These are phyloP conservation scores for Maccullochella peelii DNA, from an alignment of 2,113 vertebrate genomes.

Conservation along the genomic window DNA sequence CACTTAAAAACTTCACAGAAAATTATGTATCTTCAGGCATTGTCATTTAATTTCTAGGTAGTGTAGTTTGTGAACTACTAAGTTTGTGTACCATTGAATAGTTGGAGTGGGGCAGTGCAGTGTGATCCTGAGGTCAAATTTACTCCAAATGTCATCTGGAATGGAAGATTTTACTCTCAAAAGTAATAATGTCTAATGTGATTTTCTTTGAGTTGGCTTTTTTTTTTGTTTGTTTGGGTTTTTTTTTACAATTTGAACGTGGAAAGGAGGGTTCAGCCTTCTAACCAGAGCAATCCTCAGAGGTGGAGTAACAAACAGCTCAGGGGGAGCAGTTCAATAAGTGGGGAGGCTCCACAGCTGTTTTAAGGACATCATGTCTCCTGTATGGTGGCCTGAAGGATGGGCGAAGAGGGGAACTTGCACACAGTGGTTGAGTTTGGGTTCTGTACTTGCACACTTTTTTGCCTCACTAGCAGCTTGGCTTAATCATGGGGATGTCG, in stretches of 20 bases:
- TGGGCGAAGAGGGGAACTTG: neutral
- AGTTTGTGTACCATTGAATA: too few species aligned
- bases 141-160: neutral
- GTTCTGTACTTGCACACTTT: neutral
- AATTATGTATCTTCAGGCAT: too few species aligned
- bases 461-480: constrained; percentile 1
- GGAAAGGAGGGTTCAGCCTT: neutral
- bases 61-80: too few species aligned
- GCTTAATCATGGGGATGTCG: neutral
- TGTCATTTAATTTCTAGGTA: too few species aligned
- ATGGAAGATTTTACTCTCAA: neutral
- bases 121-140: constrained; percentile 6
- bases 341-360: constrained; percentile 24
- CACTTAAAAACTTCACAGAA: too few species aligned
- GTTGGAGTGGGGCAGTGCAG: neutral
- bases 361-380: constrained; percentile 26
- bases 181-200: neutral
- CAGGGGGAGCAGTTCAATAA: neutral
- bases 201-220: too few species aligned
- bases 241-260: neutral
- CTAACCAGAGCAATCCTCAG: neutral
- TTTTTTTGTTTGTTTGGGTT: neutral
- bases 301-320: constrained; percentile 30
- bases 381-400: neutral
- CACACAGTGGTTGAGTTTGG: neutral